A percentile compares a stretch with the other conserved stretches of the same genome.
These are phyloP conservation scores for Columba janthina DNA, from an alignment of 2,113 vertebrate genomes.

Conservation along the genomic window DNA sequence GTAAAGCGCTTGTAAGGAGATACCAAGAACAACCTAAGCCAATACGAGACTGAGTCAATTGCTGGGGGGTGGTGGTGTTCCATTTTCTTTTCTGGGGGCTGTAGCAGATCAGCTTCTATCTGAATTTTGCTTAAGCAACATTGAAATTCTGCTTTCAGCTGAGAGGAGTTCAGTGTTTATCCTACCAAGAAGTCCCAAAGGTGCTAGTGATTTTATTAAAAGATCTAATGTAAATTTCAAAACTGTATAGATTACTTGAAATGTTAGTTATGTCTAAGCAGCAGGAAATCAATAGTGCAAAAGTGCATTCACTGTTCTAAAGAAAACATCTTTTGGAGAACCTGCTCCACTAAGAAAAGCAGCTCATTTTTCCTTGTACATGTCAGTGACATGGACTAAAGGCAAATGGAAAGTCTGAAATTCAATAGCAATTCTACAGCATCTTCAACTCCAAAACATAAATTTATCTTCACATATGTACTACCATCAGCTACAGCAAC, in stretches of 20 bases:
- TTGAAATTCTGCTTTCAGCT: background rate
- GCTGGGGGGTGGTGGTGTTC: background rate
- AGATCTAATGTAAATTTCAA: conserved; percentile 67
- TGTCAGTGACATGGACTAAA: background rate
- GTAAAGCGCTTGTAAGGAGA: background rate
- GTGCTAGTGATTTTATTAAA: conserved; percentile 53
- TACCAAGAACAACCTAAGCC: background rate
- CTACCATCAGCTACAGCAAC: background rate
- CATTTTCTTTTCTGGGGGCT: background rate
- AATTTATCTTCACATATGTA: background rate
- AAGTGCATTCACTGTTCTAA: conserved; percentile 30
- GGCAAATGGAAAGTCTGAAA: background rate
- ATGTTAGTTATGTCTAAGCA: conserved; percentile 52
- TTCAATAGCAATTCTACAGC: background rate
- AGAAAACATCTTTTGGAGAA: conserved; percentile 21
- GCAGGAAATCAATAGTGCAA: conserved; percentile 61
- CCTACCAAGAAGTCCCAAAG: conserved; percentile 34
- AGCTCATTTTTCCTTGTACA: background rate
- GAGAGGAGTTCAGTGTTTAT: background rate
- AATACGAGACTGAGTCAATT: background rate
- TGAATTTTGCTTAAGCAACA: background rate
- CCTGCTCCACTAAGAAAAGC: background rate
- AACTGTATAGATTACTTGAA: conserved; percentile 63
- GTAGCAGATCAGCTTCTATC: background rate
- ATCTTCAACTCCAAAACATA: background rate